Conservation (phyloP, 2,888 invertebrate species). For the Yponomeuta cagnagella region DNA sequence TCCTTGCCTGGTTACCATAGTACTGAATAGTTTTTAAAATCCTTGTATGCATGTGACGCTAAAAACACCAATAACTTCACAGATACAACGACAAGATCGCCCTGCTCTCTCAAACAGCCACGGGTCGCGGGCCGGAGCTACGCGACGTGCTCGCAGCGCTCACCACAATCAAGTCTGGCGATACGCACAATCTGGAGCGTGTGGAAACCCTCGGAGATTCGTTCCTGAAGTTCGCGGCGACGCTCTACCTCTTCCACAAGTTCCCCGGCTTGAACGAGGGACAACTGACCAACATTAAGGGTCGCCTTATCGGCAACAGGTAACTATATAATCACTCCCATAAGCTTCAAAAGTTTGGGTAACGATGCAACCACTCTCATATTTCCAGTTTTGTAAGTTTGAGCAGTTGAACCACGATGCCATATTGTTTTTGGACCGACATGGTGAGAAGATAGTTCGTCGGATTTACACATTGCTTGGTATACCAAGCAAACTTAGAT, state of each 20-base stretch:
- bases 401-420: too few species aligned
- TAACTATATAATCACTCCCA: conserved; percentile 54
- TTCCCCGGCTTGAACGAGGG: conserved; percentile 86
- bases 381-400: too few species aligned
- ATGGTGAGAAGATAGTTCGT: background rate
- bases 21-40: too few species aligned
- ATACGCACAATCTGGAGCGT: conserved; percentile 87
- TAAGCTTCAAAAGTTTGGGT: too few species aligned
- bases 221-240: conserved; percentile 86
- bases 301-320: conserved; percentile 85
- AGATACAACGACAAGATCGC: conserved; percentile 51
- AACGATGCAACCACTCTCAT: too few species aligned
- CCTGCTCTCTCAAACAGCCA: conserved; percentile 32
- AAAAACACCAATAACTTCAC: conserved; percentile 12
- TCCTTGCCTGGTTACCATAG: too few species aligned
- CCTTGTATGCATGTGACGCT: too few species aligned
- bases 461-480: too few species aligned
- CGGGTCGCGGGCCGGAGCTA: conserved; percentile 60
- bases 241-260: conserved; percentile 81
- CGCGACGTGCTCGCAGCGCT: conserved; percentile 76
- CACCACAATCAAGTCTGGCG: conserved; percentile 82
- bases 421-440: too few species aligned
- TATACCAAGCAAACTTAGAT: too few species aligned
- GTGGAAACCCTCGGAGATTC: conserved; percentile 93
- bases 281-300: conserved; percentile 83